Conservation (phyloP, 2,797 vertebrate genomes). For the Apodemus agrarius region DNA sequence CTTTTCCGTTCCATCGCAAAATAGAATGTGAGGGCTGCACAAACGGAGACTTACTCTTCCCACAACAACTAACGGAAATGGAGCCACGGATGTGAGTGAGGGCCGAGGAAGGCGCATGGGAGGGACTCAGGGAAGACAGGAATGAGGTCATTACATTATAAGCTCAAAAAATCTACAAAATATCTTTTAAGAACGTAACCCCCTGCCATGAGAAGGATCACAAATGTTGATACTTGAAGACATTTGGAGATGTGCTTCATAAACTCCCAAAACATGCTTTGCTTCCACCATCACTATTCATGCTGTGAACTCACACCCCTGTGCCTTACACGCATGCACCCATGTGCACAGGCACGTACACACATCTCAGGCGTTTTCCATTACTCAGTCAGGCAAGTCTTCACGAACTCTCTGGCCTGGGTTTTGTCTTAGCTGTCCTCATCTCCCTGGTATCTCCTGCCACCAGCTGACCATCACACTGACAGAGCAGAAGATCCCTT, state of each 20-base stretch:
- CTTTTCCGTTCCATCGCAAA: background rate
- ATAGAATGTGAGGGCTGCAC: background rate
- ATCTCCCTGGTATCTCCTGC: background rate
- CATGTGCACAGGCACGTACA: background rate
- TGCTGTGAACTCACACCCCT: no score
- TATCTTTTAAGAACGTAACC: background rate
- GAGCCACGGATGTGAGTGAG: background rate
- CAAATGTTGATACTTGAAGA: background rate
- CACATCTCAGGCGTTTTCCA: background rate
- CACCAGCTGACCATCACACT: background rate
- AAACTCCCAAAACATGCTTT: background rate
- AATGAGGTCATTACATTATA: background rate
- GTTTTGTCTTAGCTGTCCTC: background rate
- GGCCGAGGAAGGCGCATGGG: no score
- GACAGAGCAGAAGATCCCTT: background rate
- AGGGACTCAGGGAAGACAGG: no score
- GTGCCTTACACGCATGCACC: background rate
- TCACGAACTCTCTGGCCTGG: background rate
- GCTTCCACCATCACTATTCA: background rate
- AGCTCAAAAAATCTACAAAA: background rate
- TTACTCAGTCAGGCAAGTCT: background rate
- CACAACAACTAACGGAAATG: background rate
- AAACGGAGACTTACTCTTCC: background rate
- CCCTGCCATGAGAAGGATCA: background rate
- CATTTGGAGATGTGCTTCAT: background rate